Evolutionary conservation across 2,113 vertebrate genomes (phyloP), one percentile per base, ranked within the genome.

Genomic region (Lagopus leucura): DNA sequence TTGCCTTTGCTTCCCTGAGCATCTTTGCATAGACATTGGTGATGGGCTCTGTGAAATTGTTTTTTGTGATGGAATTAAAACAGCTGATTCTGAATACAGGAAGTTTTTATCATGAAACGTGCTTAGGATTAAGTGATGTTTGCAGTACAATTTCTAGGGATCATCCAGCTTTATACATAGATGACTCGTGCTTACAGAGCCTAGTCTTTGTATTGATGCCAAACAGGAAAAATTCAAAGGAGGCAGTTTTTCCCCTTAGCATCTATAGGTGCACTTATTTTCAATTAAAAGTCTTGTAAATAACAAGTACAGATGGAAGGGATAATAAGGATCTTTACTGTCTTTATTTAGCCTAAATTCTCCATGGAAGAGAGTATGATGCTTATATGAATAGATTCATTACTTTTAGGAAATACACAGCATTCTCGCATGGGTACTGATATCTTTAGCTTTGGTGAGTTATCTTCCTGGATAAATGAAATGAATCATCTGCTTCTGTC

Each of bases 281-380:
- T 86, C 79, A 67, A 13, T 22, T 7, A 70, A 80, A 76, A 24
- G 66, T 83, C 47, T 55, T 34, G 48, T 79, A 66, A 96, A 74
- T 61, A 48, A 73, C 54, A 90, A 84, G 67, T 7, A 3, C 22
- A 57, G 72, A n/a, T 38, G 30, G 13, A 88, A n/a, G 15, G 61
- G 76, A 88, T 45, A 24, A 67, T n/a, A 15, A 80, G 11, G 82
- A 61, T 34, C 60, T 55, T 84, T 82, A 9, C 17, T 86, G 32
- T 67, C n/a, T 88, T 83, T 78, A 34, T 82, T 90, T 82, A 84
- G 22, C 50, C n/a, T 16, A 32, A 15, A 5, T 94, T 45, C 82
- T 95, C 72, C 32, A 11, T 30, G 71, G 61, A 77, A 96, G 90
- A 92, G 47, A 70, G 84, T 81, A 18, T 63, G 34, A 58, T 92